Evolutionary conservation across 2,113 vertebrate species (phyloP).

Genomic region (Bos taurus): DNA sequence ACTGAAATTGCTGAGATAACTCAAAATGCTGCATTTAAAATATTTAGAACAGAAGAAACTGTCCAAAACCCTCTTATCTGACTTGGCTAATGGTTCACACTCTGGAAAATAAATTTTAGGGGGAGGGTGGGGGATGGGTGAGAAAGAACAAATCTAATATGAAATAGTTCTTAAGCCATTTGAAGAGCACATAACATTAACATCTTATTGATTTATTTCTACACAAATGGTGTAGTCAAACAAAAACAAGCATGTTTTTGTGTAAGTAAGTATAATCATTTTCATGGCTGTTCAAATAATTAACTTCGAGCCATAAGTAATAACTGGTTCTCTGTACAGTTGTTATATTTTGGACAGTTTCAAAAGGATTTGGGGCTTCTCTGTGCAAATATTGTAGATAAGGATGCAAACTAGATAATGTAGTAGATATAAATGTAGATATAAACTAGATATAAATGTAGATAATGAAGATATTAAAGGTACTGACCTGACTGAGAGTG

Average conservation of each 20-base stretch:
- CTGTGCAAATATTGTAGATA: background rate
- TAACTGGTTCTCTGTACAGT: background rate
- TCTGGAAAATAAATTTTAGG: conserved; percentile 53
- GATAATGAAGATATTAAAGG: background rate
- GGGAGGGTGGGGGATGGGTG: background rate
- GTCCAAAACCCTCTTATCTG: conserved; percentile 51
- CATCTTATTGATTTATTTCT: conserved; percentile 60
- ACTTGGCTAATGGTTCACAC: conserved; percentile 59
- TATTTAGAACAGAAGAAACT: conserved; percentile 68
- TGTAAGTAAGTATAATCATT: background rate
- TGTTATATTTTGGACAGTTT: conserved; percentile 45
- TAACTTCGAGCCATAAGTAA: conserved; percentile 36
- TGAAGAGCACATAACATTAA: conserved; percentile 39
- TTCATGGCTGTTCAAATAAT: conserved; percentile 52
- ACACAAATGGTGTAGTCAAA: conserved; percentile 28
- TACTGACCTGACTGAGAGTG: background rate
- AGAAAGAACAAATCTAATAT: conserved; percentile 56
- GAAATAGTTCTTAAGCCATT: conserved; percentile 69
- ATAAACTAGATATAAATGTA: background rate
- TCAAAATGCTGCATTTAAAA: conserved; percentile 67
- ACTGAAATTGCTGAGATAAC: conserved; percentile 65
- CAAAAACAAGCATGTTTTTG: conserved; percentile 54
- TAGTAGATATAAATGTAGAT: background rate
- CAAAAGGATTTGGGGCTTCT: background rate
- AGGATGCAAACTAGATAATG: background rate